Percentiles rank a stretch among this genome's conserved stretches.
Conservation (phyloP, 2,888 invertebrate species). For the Ametastegia equiseti region DNA sequence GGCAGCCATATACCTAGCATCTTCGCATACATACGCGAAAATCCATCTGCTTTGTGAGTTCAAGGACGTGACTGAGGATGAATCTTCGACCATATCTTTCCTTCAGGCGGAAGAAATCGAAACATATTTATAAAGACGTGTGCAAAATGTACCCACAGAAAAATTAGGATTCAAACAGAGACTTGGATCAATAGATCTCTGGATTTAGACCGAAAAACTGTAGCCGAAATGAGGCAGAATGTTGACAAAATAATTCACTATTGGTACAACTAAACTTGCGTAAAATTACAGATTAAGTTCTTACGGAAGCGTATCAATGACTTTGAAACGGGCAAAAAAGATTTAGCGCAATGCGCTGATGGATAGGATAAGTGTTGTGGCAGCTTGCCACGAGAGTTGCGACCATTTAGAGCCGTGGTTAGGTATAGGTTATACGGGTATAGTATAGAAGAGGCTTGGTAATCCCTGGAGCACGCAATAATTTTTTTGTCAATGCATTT, state of each 20-base stretch:
- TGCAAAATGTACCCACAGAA: too few relatives aligned
- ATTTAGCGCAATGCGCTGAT: conserved; percentile 35
- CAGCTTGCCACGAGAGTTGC: neutral
- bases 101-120: neutral
- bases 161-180: too few relatives aligned
- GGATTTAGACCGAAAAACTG: too few relatives aligned
- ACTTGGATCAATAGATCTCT: too few relatives aligned
- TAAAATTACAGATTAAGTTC: conserved; percentile 29
- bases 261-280: neutral
- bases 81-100: too few relatives aligned
- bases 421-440: too few relatives aligned
- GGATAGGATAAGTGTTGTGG: conserved; percentile 29
- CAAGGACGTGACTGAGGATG: neutral
- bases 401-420: neutral
- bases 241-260: neutral
- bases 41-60: neutral
- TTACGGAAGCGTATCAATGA: conserved; percentile 10
- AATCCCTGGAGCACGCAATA: conserved; percentile 30
- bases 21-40: neutral
- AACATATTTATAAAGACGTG: neutral
- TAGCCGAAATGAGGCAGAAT: too few relatives aligned
- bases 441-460: neutral
- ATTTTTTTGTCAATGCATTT: conserved; percentile 17
- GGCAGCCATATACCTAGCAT: neutral
- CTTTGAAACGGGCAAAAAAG: neutral